Evolutionary conservation across 2,888 invertebrate species (phyloP), one percentile per base, ranked within the genome.

Genomic region (Chrysolina oricalcia): DNA sequence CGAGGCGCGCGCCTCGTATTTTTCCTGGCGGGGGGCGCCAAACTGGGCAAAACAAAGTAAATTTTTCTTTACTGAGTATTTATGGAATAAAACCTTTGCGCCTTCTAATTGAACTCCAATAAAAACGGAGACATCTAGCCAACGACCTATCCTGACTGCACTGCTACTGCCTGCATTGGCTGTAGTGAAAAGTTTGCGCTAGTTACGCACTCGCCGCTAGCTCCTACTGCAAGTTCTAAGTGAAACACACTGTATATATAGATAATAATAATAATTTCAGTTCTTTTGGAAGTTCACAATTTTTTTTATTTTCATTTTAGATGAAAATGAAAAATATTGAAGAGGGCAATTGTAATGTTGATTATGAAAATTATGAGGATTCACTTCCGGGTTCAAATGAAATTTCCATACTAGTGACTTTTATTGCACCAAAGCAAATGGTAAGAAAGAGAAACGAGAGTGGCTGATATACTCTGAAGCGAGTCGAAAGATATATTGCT

Each of bases 361-460:
- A 66, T 66, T 41, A 66, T 66, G 66, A 46, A 43, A 66, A 43
- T 66, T 43, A 66, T 66, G 66, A 66, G 46, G 66, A 66, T 66
- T 43, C 66, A 66, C 66, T 66, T 43, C 46, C 66, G 46, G 41
- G 43, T 66, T 66, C 66, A 66, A 66, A 66, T 66, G 65, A 41
- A 43, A 43, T 43, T 43, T 65, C 43, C 17, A 40, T n/a, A 66
- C 66, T 41, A n/a, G 21, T 43, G 46, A 66, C 66, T 66, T 66
- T 43, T 66, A 66, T 66, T 66, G 66, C 66, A 66, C 66, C 46
- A 66, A 66, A 66, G 66, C 66, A 66, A 66, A 66, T 66, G 66
- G 66, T 46, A 43, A 43, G 66, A 66, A 41, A 66, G 66, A 66
- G 66, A 66, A 66, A 66, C 66, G 66, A 66, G 66, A 66, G 66